Evolutionary conservation across 2,113 vertebrate species (phyloP), one percentile per base, ranked within the genome.

Genomic region (Myrmophylax atrothorax): DNA sequence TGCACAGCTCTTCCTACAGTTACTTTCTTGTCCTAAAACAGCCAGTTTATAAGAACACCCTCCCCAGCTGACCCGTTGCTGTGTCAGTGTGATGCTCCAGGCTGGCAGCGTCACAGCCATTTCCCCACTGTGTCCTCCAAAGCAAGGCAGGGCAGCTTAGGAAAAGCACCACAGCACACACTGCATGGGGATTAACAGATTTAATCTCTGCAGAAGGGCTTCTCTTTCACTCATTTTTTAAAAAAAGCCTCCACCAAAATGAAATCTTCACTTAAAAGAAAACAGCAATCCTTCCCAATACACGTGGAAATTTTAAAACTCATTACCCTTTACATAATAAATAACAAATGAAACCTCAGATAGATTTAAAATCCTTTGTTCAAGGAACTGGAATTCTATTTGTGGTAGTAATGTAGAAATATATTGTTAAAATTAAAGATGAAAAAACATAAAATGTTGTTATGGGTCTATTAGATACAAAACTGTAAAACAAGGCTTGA

Each of bases 91-190:
- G 49, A 87, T 67, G 64, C 53, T 52, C 75, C 7, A 56, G 38
- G 50, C 33, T 9, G 31, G 56, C 33, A 38, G 63, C 0, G 0
- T 53, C 79, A 69, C 70, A 77, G 91, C 49, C 53, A 28, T 77
- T 83, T 93, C 80, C 69, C 69, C 62, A 31, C 12, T 0, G 0
- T 2, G 16, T 35, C 58, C 67, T 91, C 37, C 44, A 40, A 64
- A 53, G 53, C 2, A 0, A 84, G 35, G 47, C 4, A 2, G 13
- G 56, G 28, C 53, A 70, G 31, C 1, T 0, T 5, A 42, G 75
- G 16, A 33, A 29, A 75, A 91, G 35, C 28, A n/a, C 14, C 22
- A 46, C 67, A 73, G 37, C 8, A 37, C 0, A 0, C 26, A 7
- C 31, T n/a, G 69, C 67, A 14, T 19, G 18, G 0, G 13, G 84